Percentiles rank a stretch among this genome's conserved stretches.
These are phyloP conservation scores for Psittacula cyanocephala DNA, from an alignment of 2,113 vertebrate genomes.

Conservation along the genomic window DNA sequence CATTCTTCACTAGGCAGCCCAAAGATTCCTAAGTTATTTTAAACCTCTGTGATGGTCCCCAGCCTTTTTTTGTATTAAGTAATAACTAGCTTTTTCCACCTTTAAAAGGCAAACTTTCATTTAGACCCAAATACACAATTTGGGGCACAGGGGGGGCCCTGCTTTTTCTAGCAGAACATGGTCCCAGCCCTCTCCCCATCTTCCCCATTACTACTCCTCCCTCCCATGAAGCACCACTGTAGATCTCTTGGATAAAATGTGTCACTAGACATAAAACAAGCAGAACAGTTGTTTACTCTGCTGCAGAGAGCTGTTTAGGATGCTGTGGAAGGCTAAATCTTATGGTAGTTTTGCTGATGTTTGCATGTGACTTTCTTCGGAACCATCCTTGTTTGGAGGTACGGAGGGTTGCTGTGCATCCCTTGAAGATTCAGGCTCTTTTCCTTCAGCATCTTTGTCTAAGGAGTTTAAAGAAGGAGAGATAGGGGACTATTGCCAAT, in stretches of 20 bases:
- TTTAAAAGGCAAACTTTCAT: not conserved
- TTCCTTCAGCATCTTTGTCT: not conserved
- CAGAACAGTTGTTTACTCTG: slow-evolving; percentile 25
- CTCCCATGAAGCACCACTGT: not conserved
- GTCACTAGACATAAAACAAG: not conserved
- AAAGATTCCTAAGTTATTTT: not conserved
- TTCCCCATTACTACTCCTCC: not conserved
- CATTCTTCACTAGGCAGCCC: not conserved
- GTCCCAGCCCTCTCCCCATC: not conserved
- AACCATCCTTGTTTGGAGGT: not conserved
- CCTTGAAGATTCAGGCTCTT: not conserved
- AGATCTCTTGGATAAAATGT: not conserved
- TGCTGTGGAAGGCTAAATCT: not conserved
- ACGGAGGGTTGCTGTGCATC: not conserved
- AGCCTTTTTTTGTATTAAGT: not conserved
- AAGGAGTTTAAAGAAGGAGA: not conserved
- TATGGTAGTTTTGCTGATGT: not conserved
- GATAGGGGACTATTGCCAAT: not conserved
- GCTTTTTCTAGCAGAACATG: not conserved
- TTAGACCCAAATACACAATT: not conserved
- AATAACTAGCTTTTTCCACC: not conserved
- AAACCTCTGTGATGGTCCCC: fast-evolving
- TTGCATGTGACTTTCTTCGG: not conserved
- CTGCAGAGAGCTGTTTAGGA: slow-evolving; percentile 17
- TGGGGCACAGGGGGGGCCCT: not conserved